phyloP scores from a whole-genome alignment of 2,113 vertebrate species.

The Lasiurus borealis region DNA sequence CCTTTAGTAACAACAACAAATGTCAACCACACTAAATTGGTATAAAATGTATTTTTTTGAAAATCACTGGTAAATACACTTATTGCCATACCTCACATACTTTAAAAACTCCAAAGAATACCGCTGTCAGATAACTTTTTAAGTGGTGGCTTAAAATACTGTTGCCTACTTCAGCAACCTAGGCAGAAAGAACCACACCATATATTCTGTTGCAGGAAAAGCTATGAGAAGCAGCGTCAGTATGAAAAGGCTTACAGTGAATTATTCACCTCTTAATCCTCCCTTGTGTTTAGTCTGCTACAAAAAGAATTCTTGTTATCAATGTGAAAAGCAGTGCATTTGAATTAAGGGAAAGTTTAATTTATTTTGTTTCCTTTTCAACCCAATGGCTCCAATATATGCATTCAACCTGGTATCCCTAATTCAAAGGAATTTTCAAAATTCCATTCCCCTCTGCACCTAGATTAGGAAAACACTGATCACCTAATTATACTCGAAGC shows the following conservation, averaged over 20 bases:
- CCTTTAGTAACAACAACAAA: constrained; percentile 69
- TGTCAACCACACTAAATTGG: constrained; percentile 36
- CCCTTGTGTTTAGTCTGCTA: constrained; percentile 70
- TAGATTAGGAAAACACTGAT: not conserved
- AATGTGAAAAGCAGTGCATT: constrained; percentile 58
- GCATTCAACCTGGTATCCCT: not conserved
- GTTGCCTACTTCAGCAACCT: constrained; percentile 75
- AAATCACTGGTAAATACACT: constrained; percentile 76
- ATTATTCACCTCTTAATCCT: constrained; percentile 80
- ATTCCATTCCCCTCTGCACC: not conserved
- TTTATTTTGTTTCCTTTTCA: constrained; percentile 63
- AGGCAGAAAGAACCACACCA: constrained; percentile 63
- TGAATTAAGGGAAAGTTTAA: constrained; percentile 71
- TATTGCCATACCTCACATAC: constrained; percentile 69
- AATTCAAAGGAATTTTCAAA: constrained; percentile 54
- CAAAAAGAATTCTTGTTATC: constrained; percentile 75
- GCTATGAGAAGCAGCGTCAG: constrained; percentile 70
- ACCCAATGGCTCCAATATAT: not conserved
- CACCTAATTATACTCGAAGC: not conserved
- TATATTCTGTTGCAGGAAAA: constrained; percentile 79
- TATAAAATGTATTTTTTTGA: constrained; percentile 79
- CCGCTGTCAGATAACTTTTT: constrained; percentile 80
- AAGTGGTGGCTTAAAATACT: constrained; percentile 76
- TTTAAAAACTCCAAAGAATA: constrained; percentile 78
- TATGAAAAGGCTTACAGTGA: constrained; percentile 79